Percentiles rank a stretch among this genome's conserved stretches.
Conservation (phyloP, 2,797 vertebrate species). For the Brachyalestes nurse region DNA sequence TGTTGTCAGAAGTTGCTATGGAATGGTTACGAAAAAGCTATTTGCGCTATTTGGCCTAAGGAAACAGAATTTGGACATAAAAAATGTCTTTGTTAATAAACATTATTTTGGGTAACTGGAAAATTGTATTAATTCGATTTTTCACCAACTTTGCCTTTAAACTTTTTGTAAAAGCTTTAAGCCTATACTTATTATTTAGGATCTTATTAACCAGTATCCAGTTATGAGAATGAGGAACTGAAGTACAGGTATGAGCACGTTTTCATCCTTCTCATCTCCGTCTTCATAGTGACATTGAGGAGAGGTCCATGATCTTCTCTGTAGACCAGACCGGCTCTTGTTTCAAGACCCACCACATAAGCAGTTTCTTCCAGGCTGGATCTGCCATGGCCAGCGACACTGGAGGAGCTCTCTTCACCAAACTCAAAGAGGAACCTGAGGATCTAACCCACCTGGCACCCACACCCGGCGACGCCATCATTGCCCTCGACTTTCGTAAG, state of each 20-base stretch:
- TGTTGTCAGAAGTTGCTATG: no score
- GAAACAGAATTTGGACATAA: no score
- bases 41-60: no score
- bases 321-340: slow-evolving; percentile 94
- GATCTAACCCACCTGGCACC: slow-evolving; percentile 94
- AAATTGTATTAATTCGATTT: no score
- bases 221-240: not conserved
- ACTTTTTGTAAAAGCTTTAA: no score
- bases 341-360: slow-evolving; percentile 88
- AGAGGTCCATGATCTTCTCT: slow-evolving; percentile 90
- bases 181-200: not conserved
- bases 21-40: no score
- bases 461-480: slow-evolving; percentile 89
- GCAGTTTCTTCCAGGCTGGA: slow-evolving; percentile 69
- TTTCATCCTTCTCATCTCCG: not conserved
- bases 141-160: no score
- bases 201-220: not conserved
- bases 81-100: no score
- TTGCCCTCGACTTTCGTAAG: slow-evolving; percentile 91
- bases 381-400: slow-evolving; percentile 69
- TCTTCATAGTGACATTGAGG: slow-evolving; percentile 88
- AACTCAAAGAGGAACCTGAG: slow-evolving; percentile 94
- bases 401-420: slow-evolving; percentile 84
- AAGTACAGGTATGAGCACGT: not conserved
- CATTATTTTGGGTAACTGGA: no score